A percentile compares a stretch with the other conserved stretches of the same genome.
These are phyloP conservation scores for Taenaris catops DNA, from an alignment of 2,888 invertebrate species.

Conservation along the genomic window DNA sequence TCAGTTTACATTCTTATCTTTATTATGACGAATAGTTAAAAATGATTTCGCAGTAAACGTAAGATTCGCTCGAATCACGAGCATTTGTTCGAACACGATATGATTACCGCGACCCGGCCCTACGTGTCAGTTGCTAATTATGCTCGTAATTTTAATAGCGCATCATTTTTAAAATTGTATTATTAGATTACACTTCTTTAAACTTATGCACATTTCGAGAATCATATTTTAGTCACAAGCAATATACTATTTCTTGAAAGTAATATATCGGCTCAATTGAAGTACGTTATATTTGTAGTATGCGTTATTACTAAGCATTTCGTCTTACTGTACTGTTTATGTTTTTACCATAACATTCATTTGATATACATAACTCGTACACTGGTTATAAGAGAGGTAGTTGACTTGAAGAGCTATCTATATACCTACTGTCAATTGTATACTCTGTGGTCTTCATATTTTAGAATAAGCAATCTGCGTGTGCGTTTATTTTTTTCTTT, in stretches of 20 bases:
- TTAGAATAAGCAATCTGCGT: slow-evolving; percentile 13
- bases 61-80: too few relatives aligned
- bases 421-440: slow-evolving; percentile 22
- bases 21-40: too few relatives aligned
- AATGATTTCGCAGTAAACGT: too few relatives aligned
- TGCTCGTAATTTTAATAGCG: slow-evolving; percentile 25
- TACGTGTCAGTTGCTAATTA: slow-evolving; percentile 42
- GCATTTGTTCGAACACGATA: background rate
- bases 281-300: slow-evolving; percentile 13
- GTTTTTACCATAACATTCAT: slow-evolving; percentile 1
- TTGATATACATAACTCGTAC: slow-evolving; percentile 2
- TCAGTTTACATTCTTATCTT: too few relatives aligned
- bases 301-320: slow-evolving; percentile 1
- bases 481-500: slow-evolving; percentile 3
- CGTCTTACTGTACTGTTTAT: background rate
- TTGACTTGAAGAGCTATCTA: slow-evolving; percentile 6
- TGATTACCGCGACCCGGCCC: slow-evolving; percentile 48
- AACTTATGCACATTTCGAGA: slow-evolving; percentile 14
- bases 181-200: slow-evolving; percentile 10
- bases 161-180: slow-evolving; percentile 9
- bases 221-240: slow-evolving; percentile 27
- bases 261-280: slow-evolving; percentile 17
- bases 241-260: slow-evolving; percentile 9
- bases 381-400: slow-evolving; percentile 3
- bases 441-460: slow-evolving; percentile 20